Percentiles rank a stretch among this genome's conserved stretches.
These are phyloP conservation scores for Cotesia congregata DNA, from an alignment of 2,888 invertebrate genomes.

Conservation along the genomic window DNA sequence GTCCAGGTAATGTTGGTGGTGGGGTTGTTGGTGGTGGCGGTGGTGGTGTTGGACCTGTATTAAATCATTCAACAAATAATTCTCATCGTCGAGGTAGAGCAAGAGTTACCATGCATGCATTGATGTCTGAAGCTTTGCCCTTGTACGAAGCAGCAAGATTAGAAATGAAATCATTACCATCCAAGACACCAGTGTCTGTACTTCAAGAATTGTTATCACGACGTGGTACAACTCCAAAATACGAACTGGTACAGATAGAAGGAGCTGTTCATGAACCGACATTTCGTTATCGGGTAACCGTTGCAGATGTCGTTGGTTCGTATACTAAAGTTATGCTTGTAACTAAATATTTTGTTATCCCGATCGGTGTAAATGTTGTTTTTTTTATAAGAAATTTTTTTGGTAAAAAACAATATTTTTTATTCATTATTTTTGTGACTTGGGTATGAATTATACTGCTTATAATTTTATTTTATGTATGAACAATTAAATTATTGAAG, in stretches of 20 bases:
- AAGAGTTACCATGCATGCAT: slow-evolving; percentile 64
- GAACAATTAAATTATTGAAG: slow-evolving; percentile 60
- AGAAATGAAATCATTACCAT: slow-evolving; percentile 83
- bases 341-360: neutral
- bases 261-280: slow-evolving; percentile 98
- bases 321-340: slow-evolving; percentile 37
- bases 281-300: slow-evolving; percentile 94
- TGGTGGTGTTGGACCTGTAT: slow-evolving; percentile 52
- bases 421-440: neutral
- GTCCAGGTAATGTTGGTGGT: neutral
- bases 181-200: slow-evolving; percentile 94
- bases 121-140: slow-evolving; percentile 74
- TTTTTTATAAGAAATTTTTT: neutral
- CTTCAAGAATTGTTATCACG: slow-evolving; percentile 93
- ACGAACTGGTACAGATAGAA: slow-evolving; percentile 95
- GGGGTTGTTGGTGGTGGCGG: slow-evolving; percentile 56
- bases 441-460: neutral
- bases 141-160: slow-evolving; percentile 81
- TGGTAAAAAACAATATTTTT: neutral
- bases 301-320: slow-evolving; percentile 84
- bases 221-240: slow-evolving; percentile 93
- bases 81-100: slow-evolving; percentile 62
- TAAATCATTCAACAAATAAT: slow-evolving; percentile 57
- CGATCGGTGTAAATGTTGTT: neutral
- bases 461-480: slow-evolving; percentile 27